phyloP scores from a whole-genome alignment of 2,888 invertebrate genomes.

The Rambutsinella grinnellia region DNA sequence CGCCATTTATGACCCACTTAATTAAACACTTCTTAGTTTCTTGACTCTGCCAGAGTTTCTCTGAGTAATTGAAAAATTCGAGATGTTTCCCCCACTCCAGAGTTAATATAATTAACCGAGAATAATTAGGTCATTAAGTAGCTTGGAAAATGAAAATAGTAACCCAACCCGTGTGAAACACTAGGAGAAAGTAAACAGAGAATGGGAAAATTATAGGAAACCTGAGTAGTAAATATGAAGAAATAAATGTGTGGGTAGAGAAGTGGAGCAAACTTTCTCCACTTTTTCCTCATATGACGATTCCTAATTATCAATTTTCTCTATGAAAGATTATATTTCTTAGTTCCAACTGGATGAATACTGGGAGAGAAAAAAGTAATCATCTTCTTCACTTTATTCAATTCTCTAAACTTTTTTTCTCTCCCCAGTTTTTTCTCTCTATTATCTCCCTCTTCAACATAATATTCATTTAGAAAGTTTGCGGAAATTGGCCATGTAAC shows the following conservation, averaged over 20 bases:
- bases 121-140: neutral
- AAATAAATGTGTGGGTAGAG: too few relatives aligned
- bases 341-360: too few relatives aligned
- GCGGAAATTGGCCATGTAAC: constrained; percentile 40
- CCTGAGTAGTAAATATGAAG: too few relatives aligned
- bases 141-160: neutral
- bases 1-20: neutral
- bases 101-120: neutral
- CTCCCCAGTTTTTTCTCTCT: constrained; percentile 19
- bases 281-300: constrained; percentile 31
- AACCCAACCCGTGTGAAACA: neutral
- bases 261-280: constrained; percentile 21
- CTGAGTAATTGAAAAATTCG: too few relatives aligned
- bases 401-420: too few relatives aligned
- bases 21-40: neutral
- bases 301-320: constrained; percentile 47
- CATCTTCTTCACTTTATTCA: too few relatives aligned
- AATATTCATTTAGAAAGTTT: constrained; percentile 52
- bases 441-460: constrained; percentile 42
- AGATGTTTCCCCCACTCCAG: too few relatives aligned
- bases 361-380: too few relatives aligned
- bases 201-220: too few relatives aligned
- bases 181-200: neutral
- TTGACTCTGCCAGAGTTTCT: too few relatives aligned
- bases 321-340: too few relatives aligned